Evolutionary conservation across 2,113 vertebrate species (phyloP).

Genomic region (Silurus asotus): DNA sequence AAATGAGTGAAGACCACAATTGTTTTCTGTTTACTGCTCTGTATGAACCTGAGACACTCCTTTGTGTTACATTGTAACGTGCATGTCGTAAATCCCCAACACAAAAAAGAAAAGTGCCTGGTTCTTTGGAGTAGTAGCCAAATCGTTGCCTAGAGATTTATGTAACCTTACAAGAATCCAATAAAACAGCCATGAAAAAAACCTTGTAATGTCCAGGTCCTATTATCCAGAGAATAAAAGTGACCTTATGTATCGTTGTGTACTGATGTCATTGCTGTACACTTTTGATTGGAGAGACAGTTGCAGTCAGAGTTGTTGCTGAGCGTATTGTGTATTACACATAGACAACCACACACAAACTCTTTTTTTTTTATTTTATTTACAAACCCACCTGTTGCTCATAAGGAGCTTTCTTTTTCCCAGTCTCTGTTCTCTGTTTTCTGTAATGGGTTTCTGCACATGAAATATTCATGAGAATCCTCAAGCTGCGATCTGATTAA

Average conservation of each 20-base stretch:
- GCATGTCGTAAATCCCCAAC: slow-evolving; percentile 2
- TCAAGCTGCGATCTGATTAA: slow-evolving; percentile 37
- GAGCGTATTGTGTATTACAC: neutral
- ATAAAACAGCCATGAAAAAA: slow-evolving; percentile 17
- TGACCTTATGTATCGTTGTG: neutral
- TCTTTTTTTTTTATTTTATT: slow-evolving; percentile 4
- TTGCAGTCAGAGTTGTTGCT: neutral
- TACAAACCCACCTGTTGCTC: slow-evolving; percentile 42
- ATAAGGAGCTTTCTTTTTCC: neutral
- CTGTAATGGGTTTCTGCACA: slow-evolving; percentile 43
- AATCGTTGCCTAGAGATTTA: slow-evolving; percentile 28
- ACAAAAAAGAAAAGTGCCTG: neutral
- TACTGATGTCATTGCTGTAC: slow-evolving; percentile 3
- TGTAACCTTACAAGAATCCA: slow-evolving; percentile 22
- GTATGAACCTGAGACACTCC: neutral
- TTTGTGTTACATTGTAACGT: neutral
- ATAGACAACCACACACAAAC: neutral
- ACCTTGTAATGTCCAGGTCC: slow-evolving; percentile 4
- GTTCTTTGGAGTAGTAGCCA: neutral
- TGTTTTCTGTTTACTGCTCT: neutral
- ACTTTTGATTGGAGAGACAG: slow-evolving; percentile 7
- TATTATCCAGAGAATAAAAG: slow-evolving; percentile 16
- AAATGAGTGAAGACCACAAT: neutral
- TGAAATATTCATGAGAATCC: slow-evolving; percentile 57
- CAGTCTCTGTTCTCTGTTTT: slow-evolving; percentile 21